Percentiles rank a stretch among this genome's conserved stretches.
Evolutionary conservation across 2,113 vertebrate genomes (phyloP).

Genomic region (Penelope pileata): DNA sequence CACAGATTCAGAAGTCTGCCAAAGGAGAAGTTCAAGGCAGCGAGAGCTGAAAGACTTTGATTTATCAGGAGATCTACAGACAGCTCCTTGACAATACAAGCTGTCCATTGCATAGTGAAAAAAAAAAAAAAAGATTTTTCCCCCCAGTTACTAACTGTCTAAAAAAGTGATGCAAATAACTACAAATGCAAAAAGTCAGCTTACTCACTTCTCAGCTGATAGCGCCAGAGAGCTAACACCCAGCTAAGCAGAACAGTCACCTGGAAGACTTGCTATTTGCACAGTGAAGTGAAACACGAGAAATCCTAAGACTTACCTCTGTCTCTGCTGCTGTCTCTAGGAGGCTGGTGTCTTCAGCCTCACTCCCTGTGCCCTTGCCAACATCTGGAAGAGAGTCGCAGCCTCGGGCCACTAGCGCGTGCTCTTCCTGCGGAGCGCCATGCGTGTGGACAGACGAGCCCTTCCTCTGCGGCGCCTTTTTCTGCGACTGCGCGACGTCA

Average conservation of each 20-base stretch:
- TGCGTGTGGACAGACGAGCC: slow-evolving; percentile 73
- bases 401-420: slow-evolving; percentile 27
- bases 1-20: neutral
- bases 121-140: neutral
- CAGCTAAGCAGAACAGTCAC: neutral
- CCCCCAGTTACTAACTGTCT: neutral
- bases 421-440: slow-evolving; percentile 72
- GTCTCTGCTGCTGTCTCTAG: neutral
- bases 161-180: too few species aligned
- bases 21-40: neutral
- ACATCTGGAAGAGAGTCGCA: neutral
- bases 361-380: neutral
- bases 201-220: neutral
- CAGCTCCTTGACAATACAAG: neutral
- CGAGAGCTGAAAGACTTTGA: neutral
- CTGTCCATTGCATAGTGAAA: too few species aligned
- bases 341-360: neutral
- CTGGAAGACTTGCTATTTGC: neutral
- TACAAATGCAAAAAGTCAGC: neutral
- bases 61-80: neutral
- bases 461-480: slow-evolving; percentile 83
- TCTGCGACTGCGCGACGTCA: slow-evolving; percentile 71
- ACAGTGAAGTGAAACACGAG: fast-evolving
- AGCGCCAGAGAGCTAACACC: neutral
- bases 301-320: slow-evolving; percentile 41